Conservation (phyloP, 2,797 vertebrate species). For the Mus spretus region DNA sequence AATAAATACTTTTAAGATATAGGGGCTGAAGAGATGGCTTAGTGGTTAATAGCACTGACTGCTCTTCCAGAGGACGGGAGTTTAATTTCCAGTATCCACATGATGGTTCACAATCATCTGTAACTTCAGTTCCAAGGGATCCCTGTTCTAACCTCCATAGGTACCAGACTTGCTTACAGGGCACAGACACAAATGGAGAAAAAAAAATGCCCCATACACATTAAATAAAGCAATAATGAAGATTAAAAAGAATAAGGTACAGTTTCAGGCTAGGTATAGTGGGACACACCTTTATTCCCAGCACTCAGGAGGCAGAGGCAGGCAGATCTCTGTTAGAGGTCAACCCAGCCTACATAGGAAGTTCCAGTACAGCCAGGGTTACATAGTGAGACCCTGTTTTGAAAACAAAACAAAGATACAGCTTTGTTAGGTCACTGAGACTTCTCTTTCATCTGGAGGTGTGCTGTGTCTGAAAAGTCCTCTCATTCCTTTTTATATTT, state of each 20-base stretch:
- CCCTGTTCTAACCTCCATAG: not conserved
- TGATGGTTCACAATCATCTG: not conserved
- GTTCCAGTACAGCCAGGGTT: not conserved
- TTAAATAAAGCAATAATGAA: not conserved
- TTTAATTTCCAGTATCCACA: not conserved
- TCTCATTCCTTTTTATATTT: not conserved
- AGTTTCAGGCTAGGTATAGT: not conserved
- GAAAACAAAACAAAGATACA: not conserved
- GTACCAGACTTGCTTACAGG: not conserved
- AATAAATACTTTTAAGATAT: not conserved
- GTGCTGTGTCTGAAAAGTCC: not conserved
- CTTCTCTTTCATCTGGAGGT: not conserved
- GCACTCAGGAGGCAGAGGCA: not conserved
- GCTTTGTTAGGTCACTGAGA: not conserved
- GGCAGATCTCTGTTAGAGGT: not conserved
- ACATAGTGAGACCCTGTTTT: not conserved
- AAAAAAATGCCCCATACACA: not conserved
- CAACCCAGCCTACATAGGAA: not conserved
- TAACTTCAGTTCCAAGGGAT: not conserved
- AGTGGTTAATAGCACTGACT: not conserved
- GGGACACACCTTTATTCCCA: not conserved
- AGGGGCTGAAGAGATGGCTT: not conserved
- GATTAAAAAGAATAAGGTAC: no score
- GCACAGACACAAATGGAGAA: not conserved
- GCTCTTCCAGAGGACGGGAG: not conserved